phyloP scores from a whole-genome alignment of 2,797 vertebrate genomes.

The Neostethus bicornis region DNA sequence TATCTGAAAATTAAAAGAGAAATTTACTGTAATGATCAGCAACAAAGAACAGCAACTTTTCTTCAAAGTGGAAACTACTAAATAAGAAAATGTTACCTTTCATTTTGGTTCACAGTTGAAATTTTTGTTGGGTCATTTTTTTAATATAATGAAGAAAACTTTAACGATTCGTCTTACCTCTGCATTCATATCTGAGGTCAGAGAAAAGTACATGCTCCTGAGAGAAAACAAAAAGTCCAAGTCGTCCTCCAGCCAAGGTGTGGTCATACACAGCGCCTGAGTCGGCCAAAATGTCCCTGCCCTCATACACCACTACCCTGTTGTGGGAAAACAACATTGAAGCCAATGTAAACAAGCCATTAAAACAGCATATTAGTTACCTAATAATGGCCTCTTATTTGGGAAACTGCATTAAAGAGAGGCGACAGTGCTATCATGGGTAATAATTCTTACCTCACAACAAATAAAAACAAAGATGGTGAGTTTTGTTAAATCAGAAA shows the following conservation, averaged over 20 bases:
- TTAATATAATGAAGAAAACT: too few species aligned
- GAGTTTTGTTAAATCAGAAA: too few species aligned
- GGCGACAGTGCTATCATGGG: too few species aligned
- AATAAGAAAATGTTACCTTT: background rate
- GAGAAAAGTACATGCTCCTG: conserved; percentile 97
- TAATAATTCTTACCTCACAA: too few species aligned
- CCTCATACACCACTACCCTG: conserved; percentile 95
- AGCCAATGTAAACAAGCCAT: background rate
- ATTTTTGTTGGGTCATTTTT: too few species aligned
- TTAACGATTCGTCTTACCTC: conserved; percentile 82
- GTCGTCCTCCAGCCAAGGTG: conserved; percentile 90
- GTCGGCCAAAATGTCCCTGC: conserved; percentile 91
- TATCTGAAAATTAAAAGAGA: conserved; percentile 75
- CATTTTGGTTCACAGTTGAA: too few species aligned
- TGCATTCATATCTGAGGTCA: conserved; percentile 96
- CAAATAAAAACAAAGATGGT: too few species aligned
- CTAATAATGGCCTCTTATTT: too few species aligned
- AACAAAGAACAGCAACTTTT: conserved; percentile 7
- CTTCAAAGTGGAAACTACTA: too few species aligned
- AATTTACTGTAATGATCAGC: conserved; percentile 15
- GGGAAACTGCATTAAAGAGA: background rate
- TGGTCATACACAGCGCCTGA: conserved; percentile 94
- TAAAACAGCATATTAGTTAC: background rate
- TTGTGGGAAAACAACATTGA: conserved; percentile 8
- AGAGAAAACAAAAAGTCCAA: conserved; percentile 97